Percentiles rank a stretch among this genome's conserved stretches.
phyloP scores from a whole-genome alignment of 2,113 vertebrate species.

The Amazona vittata region DNA sequence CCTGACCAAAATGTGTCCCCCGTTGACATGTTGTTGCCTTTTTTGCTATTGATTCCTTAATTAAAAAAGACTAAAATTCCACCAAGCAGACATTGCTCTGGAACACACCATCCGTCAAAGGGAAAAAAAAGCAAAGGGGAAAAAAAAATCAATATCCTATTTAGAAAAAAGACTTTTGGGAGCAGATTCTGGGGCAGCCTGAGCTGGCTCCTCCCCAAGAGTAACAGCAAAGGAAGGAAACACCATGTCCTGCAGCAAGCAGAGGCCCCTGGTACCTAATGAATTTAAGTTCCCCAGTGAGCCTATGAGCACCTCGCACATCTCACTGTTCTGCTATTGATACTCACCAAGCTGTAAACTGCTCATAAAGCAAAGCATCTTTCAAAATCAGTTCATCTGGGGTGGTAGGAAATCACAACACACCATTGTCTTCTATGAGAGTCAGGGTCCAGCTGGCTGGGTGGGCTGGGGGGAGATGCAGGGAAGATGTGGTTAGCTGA shows the following conservation, averaged over 20 bases:
- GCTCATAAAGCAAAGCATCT: not conserved
- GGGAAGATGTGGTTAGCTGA: not conserved
- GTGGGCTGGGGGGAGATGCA: not conserved
- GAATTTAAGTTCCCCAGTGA: not conserved
- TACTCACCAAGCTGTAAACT: not conserved
- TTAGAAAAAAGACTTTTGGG: not conserved
- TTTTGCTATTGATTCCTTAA: constrained; percentile 12
- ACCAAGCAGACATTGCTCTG: not conserved
- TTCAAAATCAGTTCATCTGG: not conserved
- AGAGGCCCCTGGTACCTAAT: not conserved
- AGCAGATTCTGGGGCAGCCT: not conserved
- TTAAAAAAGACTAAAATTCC: constrained; percentile 14
- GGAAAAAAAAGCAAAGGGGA: not conserved
- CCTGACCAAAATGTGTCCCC: not conserved
- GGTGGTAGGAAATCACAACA: not conserved
- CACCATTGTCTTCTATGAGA: not conserved
- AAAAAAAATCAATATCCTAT: constrained; percentile 22
- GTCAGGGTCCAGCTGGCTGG: not conserved
- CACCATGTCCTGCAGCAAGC: accelerated
- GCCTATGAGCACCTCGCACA: not conserved
- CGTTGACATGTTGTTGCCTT: not conserved
- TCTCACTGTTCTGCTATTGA: not conserved
- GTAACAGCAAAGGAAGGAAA: not conserved
- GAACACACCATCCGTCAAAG: not conserved
- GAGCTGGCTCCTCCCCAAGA: not conserved